Evolutionary conservation across 2,888 invertebrate genomes (phyloP), one percentile per base, ranked within the genome.

Genomic region (Pterostichus madidus): DNA sequence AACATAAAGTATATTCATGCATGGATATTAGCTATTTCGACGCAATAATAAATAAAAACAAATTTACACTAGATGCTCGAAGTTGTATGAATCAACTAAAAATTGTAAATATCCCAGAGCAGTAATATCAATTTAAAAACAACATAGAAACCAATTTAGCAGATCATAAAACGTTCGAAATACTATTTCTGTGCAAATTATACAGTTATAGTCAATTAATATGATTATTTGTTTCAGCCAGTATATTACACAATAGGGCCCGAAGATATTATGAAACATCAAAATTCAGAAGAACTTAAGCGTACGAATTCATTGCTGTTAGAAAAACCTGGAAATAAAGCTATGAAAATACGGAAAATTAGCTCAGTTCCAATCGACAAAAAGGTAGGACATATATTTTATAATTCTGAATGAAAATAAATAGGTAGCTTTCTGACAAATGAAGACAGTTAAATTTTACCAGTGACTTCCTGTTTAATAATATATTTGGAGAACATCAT

Each of bases 241-340:
- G 56, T 77, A 8, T 77, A 77, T 53, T 39, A 77, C 35, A 77
- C 76, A 24, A 17, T 77, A 32, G 76, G 76, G n/a, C 13, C 52
- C 8, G 76, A 77, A 32, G 39, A 53, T 56, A 53, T 3, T 24
- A 24, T 39, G 39, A 11, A 10, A 77, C 52, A 77, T 56, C 24
- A n/a, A n/a, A 17, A 56, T 13, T 8, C 53, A 17, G 53, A 53
- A 53, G 53, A 53, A 53, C 56, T 32, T 35, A 15, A 52, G 35
- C 13, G n/a, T 32, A 77, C 13, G 39, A 77, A 56, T 56, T 77
- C 75, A 7, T 11, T 46, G n/a, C 46, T 8, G 5, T 11, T 71
- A 6, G 46, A 3, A 44, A 46, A 15, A 10, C 8, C 46, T 5
- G 71, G 13, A 46, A 71, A 35, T 4, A 64, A 64, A 35, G n/a